These are phyloP conservation scores for Paguma larvata DNA, from an alignment of 2,797 vertebrate species.

Conservation along the genomic window DNA sequence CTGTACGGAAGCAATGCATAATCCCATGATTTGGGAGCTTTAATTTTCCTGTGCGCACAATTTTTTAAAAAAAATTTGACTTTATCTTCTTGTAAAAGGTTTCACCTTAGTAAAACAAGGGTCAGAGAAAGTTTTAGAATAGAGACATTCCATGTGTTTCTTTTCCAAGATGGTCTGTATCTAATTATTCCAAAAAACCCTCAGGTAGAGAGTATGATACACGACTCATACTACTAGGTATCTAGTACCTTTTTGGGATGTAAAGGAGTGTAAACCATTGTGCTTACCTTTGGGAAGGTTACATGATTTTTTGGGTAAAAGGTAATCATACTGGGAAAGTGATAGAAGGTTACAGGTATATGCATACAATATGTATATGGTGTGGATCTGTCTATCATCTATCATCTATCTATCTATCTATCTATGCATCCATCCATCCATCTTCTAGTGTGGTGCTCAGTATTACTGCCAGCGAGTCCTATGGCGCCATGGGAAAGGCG, in stretches of 20 bases:
- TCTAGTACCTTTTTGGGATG: background rate
- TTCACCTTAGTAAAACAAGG: background rate
- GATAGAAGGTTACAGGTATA: background rate
- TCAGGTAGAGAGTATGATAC: background rate
- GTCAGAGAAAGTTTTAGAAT: background rate
- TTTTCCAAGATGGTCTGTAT: background rate
- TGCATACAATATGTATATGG: too few relatives aligned
- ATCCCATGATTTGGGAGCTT: background rate
- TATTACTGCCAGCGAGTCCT: background rate
- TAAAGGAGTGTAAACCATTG: background rate
- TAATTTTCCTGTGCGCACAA: background rate
- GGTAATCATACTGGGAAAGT: background rate
- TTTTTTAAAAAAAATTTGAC: background rate
- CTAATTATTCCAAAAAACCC: background rate
- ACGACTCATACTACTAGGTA: background rate
- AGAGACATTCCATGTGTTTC: background rate
- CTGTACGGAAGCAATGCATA: background rate
- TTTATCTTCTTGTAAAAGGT: background rate
- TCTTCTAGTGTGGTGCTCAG: background rate
- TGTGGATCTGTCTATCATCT: background rate
- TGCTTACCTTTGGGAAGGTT: background rate
- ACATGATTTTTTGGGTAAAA: background rate
- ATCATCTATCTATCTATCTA: background rate
- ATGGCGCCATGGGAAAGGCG: background rate
- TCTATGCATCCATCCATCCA: background rate